Conservation (phyloP, 1,140 invertebrate species). For the Zaprionus camerounensis region DNA sequence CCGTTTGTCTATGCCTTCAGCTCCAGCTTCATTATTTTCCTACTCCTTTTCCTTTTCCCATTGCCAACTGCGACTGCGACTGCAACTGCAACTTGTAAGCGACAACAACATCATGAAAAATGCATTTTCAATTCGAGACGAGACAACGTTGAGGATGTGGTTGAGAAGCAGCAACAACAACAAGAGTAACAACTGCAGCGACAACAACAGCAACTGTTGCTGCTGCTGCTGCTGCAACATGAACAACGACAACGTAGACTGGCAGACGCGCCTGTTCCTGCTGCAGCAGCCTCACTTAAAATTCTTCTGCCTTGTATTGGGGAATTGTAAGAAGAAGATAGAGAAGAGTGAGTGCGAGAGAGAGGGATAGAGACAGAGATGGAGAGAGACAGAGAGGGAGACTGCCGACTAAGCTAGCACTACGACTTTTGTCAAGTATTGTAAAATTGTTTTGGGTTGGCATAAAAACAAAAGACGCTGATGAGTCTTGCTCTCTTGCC, state of each 20-base stretch:
- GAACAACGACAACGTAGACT: constrained; percentile 34
- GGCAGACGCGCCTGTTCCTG: constrained; percentile 39
- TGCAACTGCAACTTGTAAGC: constrained; percentile 31
- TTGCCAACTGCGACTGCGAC: constrained; percentile 31
- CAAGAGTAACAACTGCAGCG: constrained; percentile 6
- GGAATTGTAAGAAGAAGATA: neutral
- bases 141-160: constrained; percentile 45
- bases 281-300: constrained; percentile 73
- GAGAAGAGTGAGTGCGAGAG: neutral
- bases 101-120: constrained; percentile 79
- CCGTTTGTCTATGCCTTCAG: constrained; percentile 77
- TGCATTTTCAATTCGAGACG: constrained; percentile 77
- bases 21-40: constrained; percentile 74
- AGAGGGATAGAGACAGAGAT: neutral
- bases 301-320: constrained; percentile 74
- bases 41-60: constrained; percentile 26
- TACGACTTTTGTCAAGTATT: constrained; percentile 77
- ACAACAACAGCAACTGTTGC: constrained; percentile 11
- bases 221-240: constrained; percentile 13
- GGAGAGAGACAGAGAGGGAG: neutral
- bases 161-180: constrained; percentile 40
- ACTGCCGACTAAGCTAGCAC: neutral
- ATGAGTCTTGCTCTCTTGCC: constrained; percentile 37
- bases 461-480: constrained; percentile 77
- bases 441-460: constrained; percentile 71